Percentiles rank a stretch among this genome's conserved stretches.
Evolutionary conservation across 2,797 vertebrate genomes (phyloP).

Genomic region (Helostoma temminkii): DNA sequence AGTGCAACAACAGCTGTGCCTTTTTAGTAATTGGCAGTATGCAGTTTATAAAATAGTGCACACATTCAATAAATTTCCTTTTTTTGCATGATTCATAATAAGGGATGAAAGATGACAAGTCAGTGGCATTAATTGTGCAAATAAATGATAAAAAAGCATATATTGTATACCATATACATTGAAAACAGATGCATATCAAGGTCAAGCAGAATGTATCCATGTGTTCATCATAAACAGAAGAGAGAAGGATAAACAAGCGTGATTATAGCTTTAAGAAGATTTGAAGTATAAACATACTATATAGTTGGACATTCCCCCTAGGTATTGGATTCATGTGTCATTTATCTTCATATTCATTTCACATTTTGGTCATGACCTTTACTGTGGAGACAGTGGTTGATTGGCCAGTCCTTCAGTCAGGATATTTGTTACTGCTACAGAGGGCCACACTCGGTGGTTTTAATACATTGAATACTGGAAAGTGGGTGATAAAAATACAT

Average conservation of each 20-base stretch:
- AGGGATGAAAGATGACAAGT: constrained; percentile 6
- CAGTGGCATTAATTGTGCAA: constrained; percentile 2
- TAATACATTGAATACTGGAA: constrained; percentile 60
- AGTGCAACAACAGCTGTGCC: background rate
- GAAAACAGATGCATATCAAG: constrained; percentile 49
- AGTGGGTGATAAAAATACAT: constrained; percentile 67
- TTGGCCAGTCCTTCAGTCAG: constrained; percentile 71
- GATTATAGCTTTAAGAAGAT: constrained; percentile 62
- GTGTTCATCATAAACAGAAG: constrained; percentile 44
- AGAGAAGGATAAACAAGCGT: constrained; percentile 44
- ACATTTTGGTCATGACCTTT: constrained; percentile 84
- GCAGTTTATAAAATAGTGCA: background rate
- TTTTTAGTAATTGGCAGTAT: constrained; percentile 5
- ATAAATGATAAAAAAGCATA: constrained; percentile 36
- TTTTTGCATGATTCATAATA: constrained; percentile 8
- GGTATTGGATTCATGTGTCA: constrained; percentile 66
- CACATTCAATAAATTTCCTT: background rate
- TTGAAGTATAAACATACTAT: constrained; percentile 63
- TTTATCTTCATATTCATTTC: constrained; percentile 83
- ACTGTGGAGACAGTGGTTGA: constrained; percentile 76
- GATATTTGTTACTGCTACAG: constrained; percentile 70
- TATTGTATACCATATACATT: constrained; percentile 20
- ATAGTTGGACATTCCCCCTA: constrained; percentile 46
- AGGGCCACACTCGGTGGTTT: constrained; percentile 45
- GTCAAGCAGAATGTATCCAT: constrained; percentile 36